Percentiles rank a stretch among this genome's conserved stretches.
These are phyloP conservation scores for Antigone vipio DNA, from an alignment of 2,113 vertebrate genomes.

Conservation along the genomic window DNA sequence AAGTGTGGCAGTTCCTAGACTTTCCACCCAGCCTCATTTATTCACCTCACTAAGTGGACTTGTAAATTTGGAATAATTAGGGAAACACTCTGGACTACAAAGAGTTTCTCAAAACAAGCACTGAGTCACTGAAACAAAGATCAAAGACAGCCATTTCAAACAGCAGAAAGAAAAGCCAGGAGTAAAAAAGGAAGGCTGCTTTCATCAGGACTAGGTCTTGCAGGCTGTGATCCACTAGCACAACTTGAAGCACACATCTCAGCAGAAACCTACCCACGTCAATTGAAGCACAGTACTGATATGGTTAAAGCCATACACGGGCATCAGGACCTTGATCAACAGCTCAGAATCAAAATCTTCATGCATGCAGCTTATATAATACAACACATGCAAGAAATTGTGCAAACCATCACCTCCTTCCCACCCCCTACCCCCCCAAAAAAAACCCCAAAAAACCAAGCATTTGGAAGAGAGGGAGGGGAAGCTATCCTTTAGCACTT, in stretches of 20 bases:
- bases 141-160: conserved; percentile 2
- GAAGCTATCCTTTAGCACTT: not conserved
- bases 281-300: not conserved
- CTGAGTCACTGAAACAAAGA: conserved; percentile 8
- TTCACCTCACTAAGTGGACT: not conserved
- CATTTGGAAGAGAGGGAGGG: not conserved
- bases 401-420: not conserved
- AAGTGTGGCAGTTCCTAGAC: not conserved
- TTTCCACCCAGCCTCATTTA: not conserved
- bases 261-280: not conserved
- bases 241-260: not conserved
- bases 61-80: not conserved
- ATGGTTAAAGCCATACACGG: not conserved
- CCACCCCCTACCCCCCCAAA: not conserved
- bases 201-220: not conserved
- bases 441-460: not conserved
- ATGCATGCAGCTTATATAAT: not conserved
- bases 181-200: not conserved
- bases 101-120: not conserved
- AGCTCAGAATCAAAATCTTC: not conserved
- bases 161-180: not conserved
- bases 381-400: not conserved
- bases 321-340: not conserved
- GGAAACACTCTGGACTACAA: not conserved
- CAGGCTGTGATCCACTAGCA: not conserved